These are phyloP conservation scores for Meteorus cinctellus DNA, from an alignment of 2,888 invertebrate species.

Conservation along the genomic window DNA sequence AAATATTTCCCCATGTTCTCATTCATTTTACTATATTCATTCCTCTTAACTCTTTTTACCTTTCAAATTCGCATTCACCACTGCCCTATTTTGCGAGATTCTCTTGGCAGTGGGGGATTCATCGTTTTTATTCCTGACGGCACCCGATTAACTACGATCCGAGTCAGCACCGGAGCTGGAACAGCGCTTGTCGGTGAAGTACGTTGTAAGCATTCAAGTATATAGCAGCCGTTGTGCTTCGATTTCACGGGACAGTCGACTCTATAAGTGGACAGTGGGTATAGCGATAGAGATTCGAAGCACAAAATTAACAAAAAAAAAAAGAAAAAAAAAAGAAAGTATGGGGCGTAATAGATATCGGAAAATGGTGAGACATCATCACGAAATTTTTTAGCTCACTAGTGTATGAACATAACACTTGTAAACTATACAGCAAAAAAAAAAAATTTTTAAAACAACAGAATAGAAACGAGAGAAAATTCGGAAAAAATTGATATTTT, in stretches of 20 bases:
- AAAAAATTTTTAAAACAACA: too few species aligned
- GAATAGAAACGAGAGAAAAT: constrained; percentile 1
- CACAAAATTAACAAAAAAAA: neutral
- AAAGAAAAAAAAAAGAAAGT: neutral
- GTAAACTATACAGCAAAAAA: neutral
- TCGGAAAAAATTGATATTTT: neutral
- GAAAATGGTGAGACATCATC: constrained; percentile 14
- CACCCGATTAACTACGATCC: constrained; percentile 37
- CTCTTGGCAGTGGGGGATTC: constrained; percentile 21
- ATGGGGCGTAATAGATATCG: constrained; percentile 1
- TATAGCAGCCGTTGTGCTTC: constrained; percentile 18
- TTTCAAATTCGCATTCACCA: neutral
- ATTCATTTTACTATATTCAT: neutral
- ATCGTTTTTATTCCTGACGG: constrained; percentile 38
- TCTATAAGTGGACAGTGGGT: constrained; percentile 17
- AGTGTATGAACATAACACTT: neutral
- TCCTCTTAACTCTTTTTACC: constrained; percentile 2
- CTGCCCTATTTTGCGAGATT: constrained; percentile 28
- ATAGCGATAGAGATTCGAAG: neutral
- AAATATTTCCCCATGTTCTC: neutral
- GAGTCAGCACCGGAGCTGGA: constrained; percentile 33
- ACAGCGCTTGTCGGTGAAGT: constrained; percentile 11
- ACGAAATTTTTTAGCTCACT: constrained; percentile 25
- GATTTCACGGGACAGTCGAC: constrained; percentile 33
- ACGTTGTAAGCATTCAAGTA: constrained; percentile 36